Evolutionary conservation across 2,888 invertebrate genomes (phyloP), one percentile per base, ranked within the genome.

Genomic region (Eledona agricola): DNA sequence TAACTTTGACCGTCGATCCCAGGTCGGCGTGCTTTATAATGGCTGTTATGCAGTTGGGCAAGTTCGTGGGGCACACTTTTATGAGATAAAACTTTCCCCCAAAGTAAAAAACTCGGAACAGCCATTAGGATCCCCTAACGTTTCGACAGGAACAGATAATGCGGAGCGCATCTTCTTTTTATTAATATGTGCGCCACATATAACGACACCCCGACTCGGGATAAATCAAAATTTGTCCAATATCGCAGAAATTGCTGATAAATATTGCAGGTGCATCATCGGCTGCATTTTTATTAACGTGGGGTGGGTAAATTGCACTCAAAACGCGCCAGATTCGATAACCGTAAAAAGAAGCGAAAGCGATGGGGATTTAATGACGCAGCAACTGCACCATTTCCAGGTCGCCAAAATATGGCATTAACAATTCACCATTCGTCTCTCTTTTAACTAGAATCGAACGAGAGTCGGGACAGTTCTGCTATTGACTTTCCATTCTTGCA

Each of bases 181-280:
- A 66, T 65, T 66, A 65, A 67, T 67, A 65, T 67, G 63, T 60
- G 62, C 57, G 55, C 53, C 62, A 58, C 63, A 63, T 51, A 58
- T 61, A 62, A 62, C 59, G 62, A 65, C 66, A 63, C 65, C 62
- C 64, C 13, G 15, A 35, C 35, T 43, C 45, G 46, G 46, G 52
- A 70, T 70, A 68, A 67, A 69, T 70, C 69, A 70, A 64, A 68
- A 67, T 69, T 67, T 64, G 63, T 64, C 61, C 67, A 67, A 69
- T 69, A 69, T 65, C 57, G 47, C 52, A 57, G 57, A 64, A 62
- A 65, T 64, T 61, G 62, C 64, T 66, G 60, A 66, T 68, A 67
- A 68, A 69, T 69, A 67, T 67, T 67, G 66, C 63, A 69, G 68
- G 68, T 69, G 69, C 69, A 66, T 62, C 63, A 50, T 59, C 55